Percentiles rank a stretch among this genome's conserved stretches.
Evolutionary conservation across 2,888 invertebrate species (phyloP).

Genomic region (Luperina testacea): DNA sequence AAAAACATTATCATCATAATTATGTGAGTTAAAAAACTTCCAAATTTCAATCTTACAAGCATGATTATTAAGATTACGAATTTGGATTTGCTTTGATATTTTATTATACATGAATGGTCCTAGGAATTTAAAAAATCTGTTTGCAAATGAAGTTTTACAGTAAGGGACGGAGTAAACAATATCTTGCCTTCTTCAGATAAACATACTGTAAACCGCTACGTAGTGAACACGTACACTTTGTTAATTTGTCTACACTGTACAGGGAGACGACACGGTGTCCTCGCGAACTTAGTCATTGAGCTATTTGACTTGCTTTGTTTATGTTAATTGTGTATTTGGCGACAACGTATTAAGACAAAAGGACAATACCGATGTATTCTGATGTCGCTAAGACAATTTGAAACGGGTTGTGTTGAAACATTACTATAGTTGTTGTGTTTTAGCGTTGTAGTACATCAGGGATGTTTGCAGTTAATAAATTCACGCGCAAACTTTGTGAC

Average conservation of each 20-base stretch:
- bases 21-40: not conserved
- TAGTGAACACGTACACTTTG: slow-evolving; percentile 8
- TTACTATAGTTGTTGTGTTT: not conserved
- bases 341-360: slow-evolving; percentile 24
- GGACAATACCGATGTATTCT: not conserved
- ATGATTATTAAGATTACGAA: not conserved
- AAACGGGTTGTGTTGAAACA: not conserved
- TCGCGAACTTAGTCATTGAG: slow-evolving; percentile 31
- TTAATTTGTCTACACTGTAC: slow-evolving; percentile 11
- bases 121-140: not conserved
- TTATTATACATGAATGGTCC: not conserved
- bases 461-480: too few relatives aligned
- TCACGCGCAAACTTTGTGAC: too few relatives aligned
- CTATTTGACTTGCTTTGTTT: slow-evolving; percentile 42
- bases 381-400: not conserved
- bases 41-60: not conserved
- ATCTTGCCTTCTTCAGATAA: not conserved
- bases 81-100: not conserved
- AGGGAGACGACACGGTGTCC: slow-evolving; percentile 4
- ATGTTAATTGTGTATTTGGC: slow-evolving; percentile 26
- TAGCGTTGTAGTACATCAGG: too few relatives aligned
- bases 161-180: not conserved
- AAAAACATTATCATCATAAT: too few relatives aligned
- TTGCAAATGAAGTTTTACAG: not conserved
- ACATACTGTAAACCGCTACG: not conserved